Evolutionary conservation across 2,797 vertebrate genomes (phyloP), one percentile per base, ranked within the genome.

Genomic region (Scleropages formosus): DNA sequence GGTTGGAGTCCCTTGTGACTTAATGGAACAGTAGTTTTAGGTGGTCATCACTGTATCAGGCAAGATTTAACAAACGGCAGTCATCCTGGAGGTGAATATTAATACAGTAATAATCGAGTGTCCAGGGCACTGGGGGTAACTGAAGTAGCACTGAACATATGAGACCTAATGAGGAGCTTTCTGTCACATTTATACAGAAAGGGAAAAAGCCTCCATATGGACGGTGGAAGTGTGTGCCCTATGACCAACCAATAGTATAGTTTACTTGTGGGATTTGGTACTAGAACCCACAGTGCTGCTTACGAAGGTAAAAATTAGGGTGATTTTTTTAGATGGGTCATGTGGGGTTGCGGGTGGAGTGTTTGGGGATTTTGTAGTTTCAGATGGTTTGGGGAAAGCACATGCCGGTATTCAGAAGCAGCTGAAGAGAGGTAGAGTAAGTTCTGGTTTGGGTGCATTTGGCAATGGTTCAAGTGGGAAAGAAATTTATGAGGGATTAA

Each of bases 21-120:
- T 77, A 73, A 47, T 53, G 73, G 65, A 47, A 59, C 26, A 56
- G 18, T 46, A 62, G 26, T 61, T 59, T 46, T 60, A 27, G 39
- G 47, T 66, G 68, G 71, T 64, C 53, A 77, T 77, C 15, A 67
- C 31, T 64, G 72, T 63, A 77, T 77, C 71, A 67, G 62, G 56
- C 53, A 12, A 67, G 60, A 49, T 24, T 27, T 72, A 63, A 49
- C 47, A 70, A 26, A 3, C 20, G 31, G 68, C 61, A 65, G 62
- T 44, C 13, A 70, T 20, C 31, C 69, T 58, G 12, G 24, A 58
- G 51, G 63, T 44, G 31, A 59, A 75, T 31, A 58, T 31, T 75
- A 75, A 75, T 77, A 47, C 56, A 47, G 49, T 75, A 51, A 66
- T 75, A 75, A 75, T 77, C 46, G 56, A 47, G 15, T 65, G 27